These are phyloP conservation scores for Marronus borbonicus DNA, from an alignment of 2,888 invertebrate genomes.

Conservation along the genomic window DNA sequence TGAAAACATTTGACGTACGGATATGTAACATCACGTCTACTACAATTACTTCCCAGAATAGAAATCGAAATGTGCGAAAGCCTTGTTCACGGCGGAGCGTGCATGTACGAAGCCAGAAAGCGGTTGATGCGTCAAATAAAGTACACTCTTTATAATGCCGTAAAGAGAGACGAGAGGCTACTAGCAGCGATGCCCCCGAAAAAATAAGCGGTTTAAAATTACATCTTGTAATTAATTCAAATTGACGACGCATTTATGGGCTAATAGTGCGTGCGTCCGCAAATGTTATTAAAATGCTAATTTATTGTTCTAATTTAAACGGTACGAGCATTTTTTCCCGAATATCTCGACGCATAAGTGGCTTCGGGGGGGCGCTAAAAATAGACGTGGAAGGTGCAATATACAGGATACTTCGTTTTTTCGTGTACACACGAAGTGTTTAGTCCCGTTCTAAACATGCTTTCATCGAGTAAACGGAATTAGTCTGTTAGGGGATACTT, in stretches of 20 bases:
- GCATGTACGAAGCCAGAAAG: neutral
- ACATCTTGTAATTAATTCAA: conserved; percentile 33
- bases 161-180: neutral
- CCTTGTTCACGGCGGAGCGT: neutral
- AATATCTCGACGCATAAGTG: neutral
- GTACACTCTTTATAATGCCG: conserved; percentile 5
- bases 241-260: conserved; percentile 36
- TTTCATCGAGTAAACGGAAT: conserved; percentile 23
- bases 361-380: neutral
- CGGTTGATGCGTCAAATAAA: conserved; percentile 6
- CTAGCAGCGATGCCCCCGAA: neutral
- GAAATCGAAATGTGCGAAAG: conserved; percentile 23
- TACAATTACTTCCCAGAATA: conserved; percentile 8
- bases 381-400: conserved; percentile 13
- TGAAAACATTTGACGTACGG: conserved; percentile 1
- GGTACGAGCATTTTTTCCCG: conserved; percentile 8
- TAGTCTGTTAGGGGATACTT: neutral
- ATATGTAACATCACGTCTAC: conserved; percentile 12
- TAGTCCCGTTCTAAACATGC: conserved; percentile 3
- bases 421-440: conserved; percentile 17
- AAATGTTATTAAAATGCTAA: conserved; percentile 23
- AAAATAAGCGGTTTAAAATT: conserved; percentile 24
- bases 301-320: conserved; percentile 29
- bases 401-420: conserved; percentile 21
- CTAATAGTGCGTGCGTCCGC: conserved; percentile 18